phyloP scores from a whole-genome alignment of 2,888 invertebrate species.

The Drosophila anceps region DNA sequence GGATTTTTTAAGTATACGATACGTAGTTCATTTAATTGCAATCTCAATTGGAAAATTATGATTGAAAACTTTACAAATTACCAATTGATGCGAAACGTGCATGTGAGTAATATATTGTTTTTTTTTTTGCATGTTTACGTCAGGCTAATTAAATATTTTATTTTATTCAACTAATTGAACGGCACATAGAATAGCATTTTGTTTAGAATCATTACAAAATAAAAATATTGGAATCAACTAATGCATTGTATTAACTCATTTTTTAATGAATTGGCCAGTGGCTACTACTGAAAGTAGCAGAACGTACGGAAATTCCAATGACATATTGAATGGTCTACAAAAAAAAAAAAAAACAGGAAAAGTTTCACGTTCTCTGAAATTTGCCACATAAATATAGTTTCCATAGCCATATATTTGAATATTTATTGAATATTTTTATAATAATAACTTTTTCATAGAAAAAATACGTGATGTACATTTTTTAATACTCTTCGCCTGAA shows the following conservation, averaged over 20 bases:
- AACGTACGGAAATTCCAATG: neutral
- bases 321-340: neutral
- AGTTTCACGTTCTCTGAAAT: neutral
- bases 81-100: conserved; percentile 40
- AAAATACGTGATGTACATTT: conserved; percentile 61
- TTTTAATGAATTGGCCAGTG: conserved; percentile 23
- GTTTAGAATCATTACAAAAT: conserved; percentile 43
- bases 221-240: conserved; percentile 41
- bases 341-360: neutral
- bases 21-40: conserved; percentile 34
- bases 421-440: conserved; percentile 29
- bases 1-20: conserved; percentile 44
- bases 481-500: conserved; percentile 18
- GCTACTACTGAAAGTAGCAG: conserved; percentile 17
- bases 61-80: conserved; percentile 26
- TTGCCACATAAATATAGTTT: conserved; percentile 17
- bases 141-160: conserved; percentile 62
- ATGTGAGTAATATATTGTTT: conserved; percentile 8
- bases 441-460: conserved; percentile 72
- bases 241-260: conserved; percentile 14
- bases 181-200: conserved; percentile 25
- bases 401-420: conserved; percentile 20
- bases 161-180: conserved; percentile 61
- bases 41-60: conserved; percentile 30
- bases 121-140: conserved; percentile 10